A percentile compares a stretch with the other conserved stretches of the same genome.
Conservation (phyloP, 2,888 invertebrate species). For the Pantelozetes paolii region DNA sequence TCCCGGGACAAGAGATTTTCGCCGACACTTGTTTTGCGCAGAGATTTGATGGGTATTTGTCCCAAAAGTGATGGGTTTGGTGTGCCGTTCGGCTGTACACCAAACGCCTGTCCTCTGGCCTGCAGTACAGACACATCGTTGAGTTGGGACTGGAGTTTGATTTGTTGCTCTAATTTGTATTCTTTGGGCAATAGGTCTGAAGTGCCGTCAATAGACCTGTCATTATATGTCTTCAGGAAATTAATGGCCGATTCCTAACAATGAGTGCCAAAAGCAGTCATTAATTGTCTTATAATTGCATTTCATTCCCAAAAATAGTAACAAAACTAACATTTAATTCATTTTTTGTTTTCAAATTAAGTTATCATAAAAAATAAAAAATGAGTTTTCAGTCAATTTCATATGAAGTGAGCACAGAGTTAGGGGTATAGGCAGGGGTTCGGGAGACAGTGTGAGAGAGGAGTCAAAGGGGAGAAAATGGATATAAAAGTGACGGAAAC, state of each 20-base stretch:
- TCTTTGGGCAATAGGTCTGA: not conserved
- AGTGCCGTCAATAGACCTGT: not conserved
- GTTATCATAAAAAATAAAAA: constrained; percentile 9
- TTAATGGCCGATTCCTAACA: constrained; percentile 18
- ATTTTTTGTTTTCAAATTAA: not conserved
- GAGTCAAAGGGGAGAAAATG: not conserved
- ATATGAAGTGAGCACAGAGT: not conserved
- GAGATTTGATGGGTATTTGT: constrained; percentile 23
- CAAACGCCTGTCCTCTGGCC: not conserved
- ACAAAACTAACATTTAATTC: not conserved
- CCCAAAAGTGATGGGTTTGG: constrained; percentile 1
- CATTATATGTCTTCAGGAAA: not conserved
- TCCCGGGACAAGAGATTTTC: not conserved
- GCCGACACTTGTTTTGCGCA: constrained; percentile 10
- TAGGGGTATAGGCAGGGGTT: not conserved
- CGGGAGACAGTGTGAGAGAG: no score
- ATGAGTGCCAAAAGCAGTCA: not conserved
- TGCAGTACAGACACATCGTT: not conserved
- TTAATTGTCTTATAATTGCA: not conserved
- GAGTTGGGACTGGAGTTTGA: constrained; percentile 16
- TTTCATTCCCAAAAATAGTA: not conserved
- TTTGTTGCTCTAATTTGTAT: not conserved
- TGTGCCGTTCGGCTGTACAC: not conserved
- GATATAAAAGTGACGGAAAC: not conserved
- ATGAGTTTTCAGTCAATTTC: constrained; percentile 8